Evolutionary conservation across 64 coral and sea anemone species (phyloP).

Genomic region (Platygyra sinensis): DNA sequence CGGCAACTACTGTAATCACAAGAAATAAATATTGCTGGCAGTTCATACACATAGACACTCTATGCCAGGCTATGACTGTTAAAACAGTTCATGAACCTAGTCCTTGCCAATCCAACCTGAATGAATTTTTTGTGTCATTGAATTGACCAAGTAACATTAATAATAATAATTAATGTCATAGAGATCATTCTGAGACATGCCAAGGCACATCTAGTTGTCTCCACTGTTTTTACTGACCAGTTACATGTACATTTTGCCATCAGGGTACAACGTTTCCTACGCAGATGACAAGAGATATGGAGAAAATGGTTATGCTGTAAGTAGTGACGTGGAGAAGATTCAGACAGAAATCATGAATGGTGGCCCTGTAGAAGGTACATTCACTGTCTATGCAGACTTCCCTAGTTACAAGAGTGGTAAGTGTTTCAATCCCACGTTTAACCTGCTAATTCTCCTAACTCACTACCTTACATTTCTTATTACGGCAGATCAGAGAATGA

Average conservation of each 20-base stretch:
- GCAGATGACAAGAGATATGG: conserved; percentile 80
- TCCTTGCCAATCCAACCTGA: too few species aligned
- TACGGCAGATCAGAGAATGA: background rate
- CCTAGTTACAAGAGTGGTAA: conserved; percentile 88
- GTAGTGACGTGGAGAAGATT: conserved; percentile 58
- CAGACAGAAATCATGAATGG: conserved; percentile 87
- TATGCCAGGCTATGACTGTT: too few species aligned
- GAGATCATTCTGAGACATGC: too few species aligned
- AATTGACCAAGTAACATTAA: too few species aligned
- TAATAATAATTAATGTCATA: too few species aligned
- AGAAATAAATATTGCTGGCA: background rate
- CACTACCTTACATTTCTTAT: background rate
- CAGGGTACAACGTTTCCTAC: conserved; percentile 78
- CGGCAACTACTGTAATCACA: background rate
- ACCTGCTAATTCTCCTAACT: background rate
- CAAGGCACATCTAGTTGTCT: too few species aligned
- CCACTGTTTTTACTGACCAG: too few species aligned
- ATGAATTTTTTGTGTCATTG: too few species aligned
- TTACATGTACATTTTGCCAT: background rate
- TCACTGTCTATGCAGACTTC: conserved; percentile 97
- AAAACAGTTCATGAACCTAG: too few species aligned
- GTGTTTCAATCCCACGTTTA: background rate
- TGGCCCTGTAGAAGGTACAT: conserved; percentile 91
- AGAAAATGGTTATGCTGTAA: conserved; percentile 57
- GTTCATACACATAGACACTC: background rate